Evolutionary conservation across 64 coral and sea anemone species (phyloP).

Genomic region (Stylophora pistillata): DNA sequence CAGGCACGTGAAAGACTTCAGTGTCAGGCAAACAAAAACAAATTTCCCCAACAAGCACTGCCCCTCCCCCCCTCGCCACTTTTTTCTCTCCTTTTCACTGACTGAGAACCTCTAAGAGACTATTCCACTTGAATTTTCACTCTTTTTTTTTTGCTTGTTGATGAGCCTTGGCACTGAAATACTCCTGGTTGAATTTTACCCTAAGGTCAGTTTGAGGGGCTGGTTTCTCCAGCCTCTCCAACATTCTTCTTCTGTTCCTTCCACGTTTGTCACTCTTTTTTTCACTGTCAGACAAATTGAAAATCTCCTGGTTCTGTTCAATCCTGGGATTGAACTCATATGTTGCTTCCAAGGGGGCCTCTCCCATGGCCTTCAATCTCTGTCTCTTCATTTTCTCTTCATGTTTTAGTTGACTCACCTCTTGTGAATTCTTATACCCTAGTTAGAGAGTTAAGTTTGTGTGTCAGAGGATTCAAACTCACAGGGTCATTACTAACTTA

Average conservation of each 20-base stretch:
- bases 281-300: background rate
- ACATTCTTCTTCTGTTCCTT: background rate
- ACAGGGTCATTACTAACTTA: too few relatives aligned
- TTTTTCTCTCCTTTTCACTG: background rate
- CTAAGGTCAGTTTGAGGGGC: background rate
- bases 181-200: conserved; percentile 35
- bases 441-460: background rate
- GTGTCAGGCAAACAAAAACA: too few relatives aligned
- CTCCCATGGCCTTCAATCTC: conserved; percentile 40
- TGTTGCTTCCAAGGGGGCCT: conserved; percentile 54
- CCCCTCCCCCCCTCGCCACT: too few relatives aligned
- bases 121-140: background rate
- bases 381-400: conserved; percentile 65
- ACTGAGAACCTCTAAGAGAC: background rate
- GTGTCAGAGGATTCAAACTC: too few relatives aligned
- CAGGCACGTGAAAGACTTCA: too few relatives aligned
- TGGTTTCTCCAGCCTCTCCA: background rate
- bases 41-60: too few relatives aligned
- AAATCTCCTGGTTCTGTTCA: conserved; percentile 49
- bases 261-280: background rate
- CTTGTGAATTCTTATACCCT: conserved; percentile 56
- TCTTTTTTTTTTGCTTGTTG: background rate
- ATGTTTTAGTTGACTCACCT: conserved; percentile 39
- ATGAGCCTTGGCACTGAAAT: background rate
- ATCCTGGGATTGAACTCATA: conserved; percentile 63